A percentile compares a stretch with the other conserved stretches of the same genome.
These are phyloP conservation scores for Lamproptera curius DNA, from an alignment of 2,888 invertebrate genomes.

Conservation along the genomic window DNA sequence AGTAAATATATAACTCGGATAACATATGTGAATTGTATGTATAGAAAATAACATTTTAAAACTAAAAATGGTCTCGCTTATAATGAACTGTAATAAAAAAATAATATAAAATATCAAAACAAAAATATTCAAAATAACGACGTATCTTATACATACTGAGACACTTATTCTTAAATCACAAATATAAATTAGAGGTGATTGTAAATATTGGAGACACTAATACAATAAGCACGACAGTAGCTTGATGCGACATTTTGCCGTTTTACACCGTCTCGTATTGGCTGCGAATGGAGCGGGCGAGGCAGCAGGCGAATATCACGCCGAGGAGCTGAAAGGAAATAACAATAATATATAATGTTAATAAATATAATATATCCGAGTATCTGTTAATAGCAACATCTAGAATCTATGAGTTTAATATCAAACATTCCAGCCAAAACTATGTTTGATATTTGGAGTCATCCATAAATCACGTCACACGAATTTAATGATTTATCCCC, in stretches of 20 bases:
- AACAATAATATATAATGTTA: conserved; percentile 10
- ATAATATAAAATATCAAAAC: conserved; percentile 17
- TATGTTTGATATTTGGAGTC: no score
- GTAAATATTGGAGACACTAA: conserved; percentile 13
- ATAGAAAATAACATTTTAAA: no score
- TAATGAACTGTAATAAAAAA: conserved; percentile 12
- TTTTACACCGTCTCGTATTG: conserved; percentile 92
- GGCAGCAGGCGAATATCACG: conserved; percentile 93
- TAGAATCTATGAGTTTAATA: no score
- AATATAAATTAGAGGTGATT: conserved; percentile 21
- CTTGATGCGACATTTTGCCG: conserved; percentile 2
- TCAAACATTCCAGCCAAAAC: no score
- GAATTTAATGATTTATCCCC: no score
- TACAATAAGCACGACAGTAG: conserved; percentile 5
- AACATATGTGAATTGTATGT: no score
- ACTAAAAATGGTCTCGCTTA: not conserved
- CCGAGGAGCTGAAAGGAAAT: conserved; percentile 85
- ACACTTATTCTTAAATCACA: conserved; percentile 41
- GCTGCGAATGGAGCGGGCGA: conserved; percentile 94
- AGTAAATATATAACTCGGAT: no score
- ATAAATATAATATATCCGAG: no score
- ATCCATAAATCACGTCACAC: no score
- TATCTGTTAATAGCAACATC: no score
- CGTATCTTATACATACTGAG: conserved; percentile 13
- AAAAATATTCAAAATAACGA: conserved; percentile 13